A percentile compares a stretch with the other conserved stretches of the same genome.
Conservation (phyloP, 2,888 invertebrate species). For the Cotesia congregata region DNA sequence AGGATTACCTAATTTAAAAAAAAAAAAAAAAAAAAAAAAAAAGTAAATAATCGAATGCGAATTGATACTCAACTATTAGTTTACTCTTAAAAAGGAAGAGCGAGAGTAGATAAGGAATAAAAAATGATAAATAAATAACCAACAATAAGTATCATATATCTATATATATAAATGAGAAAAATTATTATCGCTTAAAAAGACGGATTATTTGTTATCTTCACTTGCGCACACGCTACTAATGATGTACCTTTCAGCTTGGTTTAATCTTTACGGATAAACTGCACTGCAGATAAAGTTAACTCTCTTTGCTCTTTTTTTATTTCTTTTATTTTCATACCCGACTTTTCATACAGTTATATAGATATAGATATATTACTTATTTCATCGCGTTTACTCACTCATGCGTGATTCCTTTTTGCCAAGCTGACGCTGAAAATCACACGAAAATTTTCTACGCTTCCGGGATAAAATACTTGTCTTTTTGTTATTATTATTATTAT, state of each 20-base stretch:
- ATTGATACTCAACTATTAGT: too few relatives aligned
- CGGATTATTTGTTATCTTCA: constrained; percentile 40
- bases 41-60: too few relatives aligned
- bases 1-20: neutral
- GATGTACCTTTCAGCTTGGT: constrained; percentile 46
- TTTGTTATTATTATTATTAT: neutral
- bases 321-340: constrained; percentile 1
- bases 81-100: too few relatives aligned
- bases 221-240: constrained; percentile 39
- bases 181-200: constrained; percentile 27
- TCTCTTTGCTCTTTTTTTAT: neutral
- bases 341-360: constrained; percentile 15
- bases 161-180: neutral
- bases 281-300: constrained; percentile 37
- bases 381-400: constrained; percentile 33
- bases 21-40: too few relatives aligned
- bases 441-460: constrained; percentile 35
- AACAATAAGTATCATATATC: too few relatives aligned
- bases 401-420: constrained; percentile 50
- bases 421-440: constrained; percentile 50
- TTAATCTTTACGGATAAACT: constrained; percentile 44
- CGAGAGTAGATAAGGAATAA: too few relatives aligned
- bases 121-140: too few relatives aligned
- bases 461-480: neutral
- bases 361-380: neutral